Evolutionary conservation across 2,797 vertebrate species (phyloP).

Genomic region (Sphenodon punctatus): DNA sequence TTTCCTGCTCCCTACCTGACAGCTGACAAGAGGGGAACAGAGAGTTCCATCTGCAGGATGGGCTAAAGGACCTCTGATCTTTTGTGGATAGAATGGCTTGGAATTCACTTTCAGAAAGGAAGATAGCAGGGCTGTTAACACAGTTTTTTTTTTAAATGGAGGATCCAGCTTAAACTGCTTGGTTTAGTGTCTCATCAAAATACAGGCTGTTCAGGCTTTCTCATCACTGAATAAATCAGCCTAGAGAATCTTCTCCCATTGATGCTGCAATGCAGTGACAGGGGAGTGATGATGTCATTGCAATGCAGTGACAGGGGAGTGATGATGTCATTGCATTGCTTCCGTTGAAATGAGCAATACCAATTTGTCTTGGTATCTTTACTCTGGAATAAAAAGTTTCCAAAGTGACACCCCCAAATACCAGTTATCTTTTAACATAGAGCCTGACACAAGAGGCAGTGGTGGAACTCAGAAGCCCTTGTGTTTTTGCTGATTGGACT

Average conservation of each 20-base stretch:
- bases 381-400: not conserved
- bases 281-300: not conserved
- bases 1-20: too few relatives aligned
- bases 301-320: not conserved
- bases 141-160: slow-evolving; percentile 11
- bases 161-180: slow-evolving; percentile 5
- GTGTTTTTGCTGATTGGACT: slow-evolving; percentile 30
- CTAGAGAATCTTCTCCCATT: fast-evolving
- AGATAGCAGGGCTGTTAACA: slow-evolving; percentile 44
- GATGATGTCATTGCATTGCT: not conserved
- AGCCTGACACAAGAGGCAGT: not conserved
- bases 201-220: not conserved
- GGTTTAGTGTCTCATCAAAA: fast-evolving
- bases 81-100: slow-evolving; percentile 21
- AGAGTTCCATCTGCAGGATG: too few relatives aligned
- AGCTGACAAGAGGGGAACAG: too few relatives aligned
- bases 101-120: not conserved
- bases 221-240: not conserved
- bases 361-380: not conserved
- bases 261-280: too few relatives aligned
- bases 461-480: slow-evolving; percentile 35
- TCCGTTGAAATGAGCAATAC: not conserved
- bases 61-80: not conserved
- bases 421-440: too few relatives aligned
- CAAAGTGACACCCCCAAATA: not conserved